Conservation (phyloP, 2,888 invertebrate genomes). For the Nematopogon swammerdamellus region DNA sequence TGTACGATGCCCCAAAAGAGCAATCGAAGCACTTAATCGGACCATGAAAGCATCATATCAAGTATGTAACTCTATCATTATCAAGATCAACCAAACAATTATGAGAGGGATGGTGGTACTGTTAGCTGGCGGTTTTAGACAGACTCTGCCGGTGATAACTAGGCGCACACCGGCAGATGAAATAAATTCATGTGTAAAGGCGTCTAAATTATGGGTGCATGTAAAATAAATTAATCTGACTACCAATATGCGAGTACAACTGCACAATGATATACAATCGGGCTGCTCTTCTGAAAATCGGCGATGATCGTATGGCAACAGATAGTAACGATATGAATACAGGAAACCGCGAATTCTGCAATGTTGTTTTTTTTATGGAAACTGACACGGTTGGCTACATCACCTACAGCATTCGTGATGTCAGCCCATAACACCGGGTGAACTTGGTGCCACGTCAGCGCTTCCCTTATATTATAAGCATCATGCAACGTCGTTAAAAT, state of each 20-base stretch:
- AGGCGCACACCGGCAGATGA: background rate
- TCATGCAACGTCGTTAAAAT: too few relatives aligned
- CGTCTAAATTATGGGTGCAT: background rate
- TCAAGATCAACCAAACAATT: background rate
- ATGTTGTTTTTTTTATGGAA: too few relatives aligned
- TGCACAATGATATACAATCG: conserved; percentile 2
- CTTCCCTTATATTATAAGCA: too few relatives aligned
- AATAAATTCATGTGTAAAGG: background rate
- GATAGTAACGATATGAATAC: conserved; percentile 14
- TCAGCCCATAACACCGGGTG: too few relatives aligned
- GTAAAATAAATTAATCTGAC: background rate
- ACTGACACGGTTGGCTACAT: too few relatives aligned
- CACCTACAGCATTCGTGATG: too few relatives aligned
- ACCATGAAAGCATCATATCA: too few relatives aligned
- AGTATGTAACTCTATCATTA: too few relatives aligned
- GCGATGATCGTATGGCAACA: conserved; percentile 13
- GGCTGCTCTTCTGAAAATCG: conserved; percentile 12
- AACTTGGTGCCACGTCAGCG: too few relatives aligned
- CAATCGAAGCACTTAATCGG: conserved; percentile 10
- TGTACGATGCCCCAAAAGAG: conserved; percentile 14
- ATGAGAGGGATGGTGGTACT: background rate
- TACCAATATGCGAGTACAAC: background rate
- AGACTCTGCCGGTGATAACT: conserved; percentile 1
- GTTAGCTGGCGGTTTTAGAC: background rate
- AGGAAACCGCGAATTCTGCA: conserved; percentile 13